These are phyloP conservation scores for Triplophysa siluroides DNA, from an alignment of 2,113 vertebrate genomes.

Conservation along the genomic window DNA sequence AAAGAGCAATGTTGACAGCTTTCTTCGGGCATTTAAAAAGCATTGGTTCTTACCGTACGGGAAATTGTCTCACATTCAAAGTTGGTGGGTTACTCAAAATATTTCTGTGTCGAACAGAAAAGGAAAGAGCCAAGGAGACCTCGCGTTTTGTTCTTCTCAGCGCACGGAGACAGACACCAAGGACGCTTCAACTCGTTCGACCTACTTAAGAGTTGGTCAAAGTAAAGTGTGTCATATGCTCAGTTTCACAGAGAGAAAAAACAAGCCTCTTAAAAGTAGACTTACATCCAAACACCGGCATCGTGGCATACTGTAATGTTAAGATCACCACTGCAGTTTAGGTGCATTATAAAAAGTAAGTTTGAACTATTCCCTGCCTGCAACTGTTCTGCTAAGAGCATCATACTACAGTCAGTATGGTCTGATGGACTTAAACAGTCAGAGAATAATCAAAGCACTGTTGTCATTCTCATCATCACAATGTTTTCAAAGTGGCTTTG, in stretches of 20 bases:
- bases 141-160: conserved; percentile 27
- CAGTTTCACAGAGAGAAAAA: conserved; percentile 51
- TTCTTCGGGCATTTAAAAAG: too few species aligned
- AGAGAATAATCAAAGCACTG: too few species aligned
- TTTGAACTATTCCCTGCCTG: neutral
- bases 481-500: too few species aligned
- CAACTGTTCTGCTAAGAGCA: neutral
- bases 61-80: neutral
- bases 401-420: neutral
- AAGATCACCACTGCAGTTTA: neutral
- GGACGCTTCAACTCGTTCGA: conserved; percentile 51
- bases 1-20: too few species aligned
- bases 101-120: neutral
- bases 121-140: conserved; percentile 19
- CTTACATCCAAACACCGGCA: neutral
- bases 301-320: neutral
- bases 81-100: neutral
- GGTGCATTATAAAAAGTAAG: neutral
- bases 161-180: conserved; percentile 44
- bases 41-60: neutral
- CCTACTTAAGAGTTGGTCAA: conserved; percentile 60
- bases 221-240: conserved; percentile 59
- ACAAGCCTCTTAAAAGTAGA: conserved; percentile 17
- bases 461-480: too few species aligned
- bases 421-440: too few species aligned